Conservation (phyloP, 2,797 vertebrate genomes). For the Manis javanica region DNA sequence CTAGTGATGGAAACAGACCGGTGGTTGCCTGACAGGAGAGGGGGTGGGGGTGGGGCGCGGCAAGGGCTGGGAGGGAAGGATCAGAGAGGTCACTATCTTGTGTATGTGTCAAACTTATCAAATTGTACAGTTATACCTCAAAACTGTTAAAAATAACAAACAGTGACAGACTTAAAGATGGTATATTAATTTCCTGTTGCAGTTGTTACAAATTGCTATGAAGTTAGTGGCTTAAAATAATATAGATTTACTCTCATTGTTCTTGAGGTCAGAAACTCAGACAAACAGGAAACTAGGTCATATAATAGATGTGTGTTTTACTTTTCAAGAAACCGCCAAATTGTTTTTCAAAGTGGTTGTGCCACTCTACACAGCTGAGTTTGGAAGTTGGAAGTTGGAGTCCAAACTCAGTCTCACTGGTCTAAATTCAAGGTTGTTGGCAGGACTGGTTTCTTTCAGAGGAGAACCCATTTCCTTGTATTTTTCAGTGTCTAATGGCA, state of each 20-base stretch:
- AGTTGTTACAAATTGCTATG: not conserved
- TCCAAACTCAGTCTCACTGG: not conserved
- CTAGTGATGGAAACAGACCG: not conserved
- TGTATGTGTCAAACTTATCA: not conserved
- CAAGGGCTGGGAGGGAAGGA: not conserved
- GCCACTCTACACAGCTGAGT: too few relatives aligned
- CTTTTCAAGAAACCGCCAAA: too few relatives aligned
- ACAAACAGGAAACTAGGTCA: too few relatives aligned
- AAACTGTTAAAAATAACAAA: not conserved
- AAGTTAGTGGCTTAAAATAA: not conserved
- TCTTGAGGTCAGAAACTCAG: not conserved
- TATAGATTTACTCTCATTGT: not conserved
- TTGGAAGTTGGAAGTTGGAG: not conserved
- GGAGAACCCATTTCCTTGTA: not conserved
- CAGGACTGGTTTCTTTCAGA: not conserved
- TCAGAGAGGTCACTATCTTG: not conserved
- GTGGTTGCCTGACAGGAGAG: not conserved
- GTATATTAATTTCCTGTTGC: not conserved
- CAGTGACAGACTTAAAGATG: not conserved
- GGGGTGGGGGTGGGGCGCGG: not conserved
- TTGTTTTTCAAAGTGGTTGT: too few relatives aligned
- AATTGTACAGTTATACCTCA: not conserved
- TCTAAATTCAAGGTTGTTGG: not conserved
- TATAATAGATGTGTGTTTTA: too few relatives aligned
- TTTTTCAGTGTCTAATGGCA: not conserved